These are phyloP conservation scores for Geophilus truncorum DNA, from an alignment of 2,888 invertebrate genomes.

Conservation along the genomic window DNA sequence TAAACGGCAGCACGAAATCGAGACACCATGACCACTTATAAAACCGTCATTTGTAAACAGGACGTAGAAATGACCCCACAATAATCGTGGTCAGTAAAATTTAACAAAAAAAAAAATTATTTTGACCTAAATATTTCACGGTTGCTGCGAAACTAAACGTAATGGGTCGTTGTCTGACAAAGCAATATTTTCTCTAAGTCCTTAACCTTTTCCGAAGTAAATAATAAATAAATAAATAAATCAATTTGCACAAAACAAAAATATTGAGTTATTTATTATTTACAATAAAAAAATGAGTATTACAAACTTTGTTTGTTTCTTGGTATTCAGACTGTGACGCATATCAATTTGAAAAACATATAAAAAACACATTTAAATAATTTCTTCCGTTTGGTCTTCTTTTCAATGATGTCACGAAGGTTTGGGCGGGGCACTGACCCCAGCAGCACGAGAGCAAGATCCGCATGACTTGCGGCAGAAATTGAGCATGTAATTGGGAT, in stretches of 20 bases:
- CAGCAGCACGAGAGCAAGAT: not conserved
- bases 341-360: not conserved
- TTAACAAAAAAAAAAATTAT: too few relatives aligned
- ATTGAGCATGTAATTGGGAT: constrained; percentile 43
- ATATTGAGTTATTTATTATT: not conserved
- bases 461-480: constrained; percentile 42
- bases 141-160: not conserved
- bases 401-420: not conserved
- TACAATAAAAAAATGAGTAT: not conserved
- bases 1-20: too few relatives aligned
- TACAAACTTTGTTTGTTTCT: not conserved
- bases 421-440: not conserved
- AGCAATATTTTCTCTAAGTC: too few relatives aligned
- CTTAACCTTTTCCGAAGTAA: too few relatives aligned
- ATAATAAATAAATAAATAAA: not conserved
- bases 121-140: not conserved
- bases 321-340: not conserved
- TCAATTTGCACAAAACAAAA: not conserved
- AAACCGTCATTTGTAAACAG: too few relatives aligned
- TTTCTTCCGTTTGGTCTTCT: not conserved
- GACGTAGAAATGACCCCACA: too few relatives aligned
- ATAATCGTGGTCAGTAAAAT: too few relatives aligned
- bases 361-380: not conserved
- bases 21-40: too few relatives aligned
- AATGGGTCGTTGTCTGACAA: not conserved